These are phyloP conservation scores for Anas platyrhynchos DNA, from an alignment of 2,113 vertebrate genomes.

Conservation along the genomic window DNA sequence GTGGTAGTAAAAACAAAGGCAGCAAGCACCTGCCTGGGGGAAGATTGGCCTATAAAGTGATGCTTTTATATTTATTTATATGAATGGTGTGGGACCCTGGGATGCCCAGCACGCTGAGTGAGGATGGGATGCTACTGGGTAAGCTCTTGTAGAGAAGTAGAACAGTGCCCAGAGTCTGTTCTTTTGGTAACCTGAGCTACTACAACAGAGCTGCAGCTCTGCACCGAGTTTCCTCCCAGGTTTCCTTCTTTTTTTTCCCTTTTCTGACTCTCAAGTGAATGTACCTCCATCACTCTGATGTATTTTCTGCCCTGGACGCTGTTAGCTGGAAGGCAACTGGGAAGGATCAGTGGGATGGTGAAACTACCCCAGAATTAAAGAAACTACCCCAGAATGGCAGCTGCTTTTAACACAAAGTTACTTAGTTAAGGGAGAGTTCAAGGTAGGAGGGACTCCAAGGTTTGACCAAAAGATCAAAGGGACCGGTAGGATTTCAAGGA, in stretches of 20 bases:
- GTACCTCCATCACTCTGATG: fast-evolving
- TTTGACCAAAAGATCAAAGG: not conserved
- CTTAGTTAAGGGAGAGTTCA: not conserved
- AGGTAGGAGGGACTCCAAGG: not conserved
- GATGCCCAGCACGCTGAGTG: not conserved
- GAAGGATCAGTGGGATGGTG: not conserved
- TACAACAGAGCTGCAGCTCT: not conserved
- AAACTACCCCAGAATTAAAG: not conserved
- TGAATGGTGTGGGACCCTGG: fast-evolving
- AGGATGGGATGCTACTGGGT: not conserved
- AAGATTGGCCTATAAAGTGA: too few species aligned
- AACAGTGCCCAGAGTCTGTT: not conserved
- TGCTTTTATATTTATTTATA: too few species aligned
- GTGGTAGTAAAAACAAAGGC: too few species aligned
- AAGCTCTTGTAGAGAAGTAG: not conserved
- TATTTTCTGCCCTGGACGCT: not conserved
- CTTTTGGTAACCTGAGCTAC: not conserved
- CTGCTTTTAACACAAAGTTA: not conserved
- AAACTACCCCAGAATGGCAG: not conserved
- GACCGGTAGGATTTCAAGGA: not conserved
- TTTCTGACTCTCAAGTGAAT: not conserved
- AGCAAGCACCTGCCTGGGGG: not conserved
- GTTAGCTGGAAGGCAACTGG: not conserved
- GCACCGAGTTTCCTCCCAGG: not conserved
- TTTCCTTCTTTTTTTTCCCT: not conserved